phyloP scores from a whole-genome alignment of 1,140 invertebrate genomes.

The Camponotus pennsylvanicus region DNA sequence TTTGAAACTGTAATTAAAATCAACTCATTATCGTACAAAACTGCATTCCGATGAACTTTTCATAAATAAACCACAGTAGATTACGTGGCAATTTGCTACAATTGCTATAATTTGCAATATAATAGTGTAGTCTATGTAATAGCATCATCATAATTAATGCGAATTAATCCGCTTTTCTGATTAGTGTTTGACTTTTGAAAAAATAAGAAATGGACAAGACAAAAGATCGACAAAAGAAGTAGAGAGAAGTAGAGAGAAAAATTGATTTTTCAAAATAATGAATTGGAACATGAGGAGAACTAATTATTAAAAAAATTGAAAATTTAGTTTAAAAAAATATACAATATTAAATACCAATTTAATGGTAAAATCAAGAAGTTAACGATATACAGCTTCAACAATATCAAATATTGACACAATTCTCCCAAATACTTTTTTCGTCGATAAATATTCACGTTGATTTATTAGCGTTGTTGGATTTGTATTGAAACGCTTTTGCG shows the following conservation, averaged over 20 bases:
- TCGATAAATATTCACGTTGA: background rate
- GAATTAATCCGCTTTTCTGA: background rate
- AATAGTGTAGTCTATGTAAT: slow-evolving; percentile 7
- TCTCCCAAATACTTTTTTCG: background rate
- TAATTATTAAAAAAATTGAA: too few species aligned
- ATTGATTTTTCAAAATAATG: background rate
- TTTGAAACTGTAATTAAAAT: slow-evolving; percentile 78
- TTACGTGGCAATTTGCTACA: slow-evolving; percentile 16
- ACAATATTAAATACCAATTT: too few species aligned
- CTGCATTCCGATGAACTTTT: background rate
- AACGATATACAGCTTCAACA: too few species aligned
- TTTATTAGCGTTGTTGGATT: background rate
- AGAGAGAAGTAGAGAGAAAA: background rate
- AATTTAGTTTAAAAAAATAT: too few species aligned
- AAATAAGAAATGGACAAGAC: background rate
- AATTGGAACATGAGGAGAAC: background rate
- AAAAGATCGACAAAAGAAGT: too few species aligned
- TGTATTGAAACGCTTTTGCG: background rate
- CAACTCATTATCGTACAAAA: slow-evolving; percentile 12
- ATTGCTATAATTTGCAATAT: slow-evolving; percentile 17
- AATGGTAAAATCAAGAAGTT: too few species aligned
- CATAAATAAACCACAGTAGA: background rate
- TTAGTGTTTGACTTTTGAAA: background rate
- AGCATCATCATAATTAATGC: background rate
- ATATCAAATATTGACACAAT: background rate